Conservation (phyloP, 2,797 vertebrate genomes). For the Alfaro cultratus region DNA sequence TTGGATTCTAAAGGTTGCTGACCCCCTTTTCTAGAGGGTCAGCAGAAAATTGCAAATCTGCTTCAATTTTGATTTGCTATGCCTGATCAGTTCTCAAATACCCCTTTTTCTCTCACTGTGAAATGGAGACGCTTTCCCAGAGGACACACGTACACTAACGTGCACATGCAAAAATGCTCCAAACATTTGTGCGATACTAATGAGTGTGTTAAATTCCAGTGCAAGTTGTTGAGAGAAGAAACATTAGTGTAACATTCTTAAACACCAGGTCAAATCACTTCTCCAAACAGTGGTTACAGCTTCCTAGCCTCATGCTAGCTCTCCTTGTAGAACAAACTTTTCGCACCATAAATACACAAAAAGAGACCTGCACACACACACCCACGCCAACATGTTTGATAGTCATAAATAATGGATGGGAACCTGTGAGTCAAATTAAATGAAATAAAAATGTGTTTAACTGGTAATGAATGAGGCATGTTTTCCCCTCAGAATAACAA, state of each 20-base stretch:
- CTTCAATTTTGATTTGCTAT: conserved; percentile 6
- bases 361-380: conserved; percentile 5
- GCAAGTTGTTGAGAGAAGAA: conserved; percentile 76
- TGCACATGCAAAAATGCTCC: conserved; percentile 21
- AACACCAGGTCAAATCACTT: conserved; percentile 59
- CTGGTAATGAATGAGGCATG: conserved; percentile 75
- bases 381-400: conserved; percentile 25
- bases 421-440: conserved; percentile 78
- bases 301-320: conserved; percentile 24
- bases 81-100: conserved; percentile 3
- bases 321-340: conserved; percentile 30
- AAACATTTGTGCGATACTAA: conserved; percentile 57
- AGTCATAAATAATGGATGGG: conserved; percentile 75
- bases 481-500: conserved; percentile 73
- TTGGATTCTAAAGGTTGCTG: background rate
- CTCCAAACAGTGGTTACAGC: conserved; percentile 62
- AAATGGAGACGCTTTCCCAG: conserved; percentile 24
- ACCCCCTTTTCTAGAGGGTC: background rate
- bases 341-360: conserved; percentile 42
- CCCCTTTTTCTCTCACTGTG: background rate
- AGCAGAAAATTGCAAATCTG: background rate
- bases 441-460: conserved; percentile 73
- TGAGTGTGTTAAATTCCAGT: conserved; percentile 60
- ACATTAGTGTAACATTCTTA: conserved; percentile 54
- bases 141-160: conserved; percentile 24